These are phyloP conservation scores for Cyclargus thomasi DNA, from an alignment of 1,140 invertebrate species.

Conservation along the genomic window DNA sequence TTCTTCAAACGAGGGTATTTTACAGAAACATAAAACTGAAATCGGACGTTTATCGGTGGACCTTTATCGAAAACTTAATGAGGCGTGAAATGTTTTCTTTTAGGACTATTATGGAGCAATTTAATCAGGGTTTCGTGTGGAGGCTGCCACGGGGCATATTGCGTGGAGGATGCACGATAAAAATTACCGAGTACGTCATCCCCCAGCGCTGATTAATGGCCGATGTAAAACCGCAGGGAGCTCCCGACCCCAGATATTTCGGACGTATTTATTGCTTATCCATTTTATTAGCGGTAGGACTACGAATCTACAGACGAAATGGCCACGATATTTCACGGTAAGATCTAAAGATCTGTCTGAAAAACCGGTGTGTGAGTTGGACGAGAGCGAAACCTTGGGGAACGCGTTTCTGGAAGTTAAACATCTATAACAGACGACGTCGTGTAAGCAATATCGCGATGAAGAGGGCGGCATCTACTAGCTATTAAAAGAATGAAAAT, in stretches of 20 bases:
- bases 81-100: background rate
- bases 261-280: constrained; percentile 58
- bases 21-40: background rate
- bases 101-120: constrained; percentile 6
- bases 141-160: constrained; percentile 26
- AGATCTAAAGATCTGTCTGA: too few species aligned
- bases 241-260: constrained; percentile 40
- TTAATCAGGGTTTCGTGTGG: constrained; percentile 3
- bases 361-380: too few species aligned
- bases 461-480: too few species aligned
- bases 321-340: too few species aligned
- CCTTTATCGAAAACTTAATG: background rate
- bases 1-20: background rate
- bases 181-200: constrained; percentile 60
- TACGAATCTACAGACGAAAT: background rate
- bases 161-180: constrained; percentile 38
- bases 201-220: constrained; percentile 53
- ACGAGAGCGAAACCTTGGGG: too few species aligned
- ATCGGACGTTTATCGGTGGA: background rate
- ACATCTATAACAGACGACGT: too few species aligned
- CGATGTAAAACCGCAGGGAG: constrained; percentile 28
- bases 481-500: too few species aligned
- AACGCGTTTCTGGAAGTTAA: too few species aligned
- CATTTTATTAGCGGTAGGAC: constrained; percentile 27
- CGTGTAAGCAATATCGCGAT: too few species aligned